Base-by-base conservation (phyloP, 2,113 vertebrate species). In the Chlamydotis undulata region DNA sequence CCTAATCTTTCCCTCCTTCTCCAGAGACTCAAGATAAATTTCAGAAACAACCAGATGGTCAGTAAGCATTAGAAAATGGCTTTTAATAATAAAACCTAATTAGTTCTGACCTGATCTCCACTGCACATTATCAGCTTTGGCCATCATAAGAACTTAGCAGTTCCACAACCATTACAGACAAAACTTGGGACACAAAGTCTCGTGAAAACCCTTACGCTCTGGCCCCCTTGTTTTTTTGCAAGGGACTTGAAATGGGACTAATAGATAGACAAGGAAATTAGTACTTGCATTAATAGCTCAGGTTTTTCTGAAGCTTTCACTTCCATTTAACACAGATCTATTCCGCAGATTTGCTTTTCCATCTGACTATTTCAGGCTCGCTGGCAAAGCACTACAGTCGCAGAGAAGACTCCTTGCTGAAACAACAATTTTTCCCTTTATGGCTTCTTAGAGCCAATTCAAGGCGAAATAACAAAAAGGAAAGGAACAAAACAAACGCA, bases 401-500 rank as follows among this genome's bases (percentile, higher is more conserved):
- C 33, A 69, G 37, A 73, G 70, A 75, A 87, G 87, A 74, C 61
- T 69, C 73, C 83, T 57, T 80, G 39, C 89, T 39, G 21, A 88
- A 94, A 67, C 19, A 9, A 61, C 67, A 49, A 11, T 74, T 85
- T 87, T 91, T 77, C 80, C 13, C 64, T 87, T 74, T 41, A 50
- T 39, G 61, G 26, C 31, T 93, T 94, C 16, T 70, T 49, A 89
- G 25, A 85, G 52, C 9, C 31, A 86, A 86, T 37, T 85, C 43
- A 56, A 94, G 67, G 9, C 61, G 82, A 53, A 83, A 71, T 41
- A 96, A 71, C 67, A 89, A 67, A 64, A 92, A 92, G 50, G 29
- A 95, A 93, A 96, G 93, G 92, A 97, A 89, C 61, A 94, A 96
- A 96, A 91, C 80, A 96, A 97, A 82, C 73, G 84, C 76, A 95